These are phyloP conservation scores for Eristalinus sepulchralis DNA, from an alignment of 2,888 invertebrate species.

Conservation along the genomic window DNA sequence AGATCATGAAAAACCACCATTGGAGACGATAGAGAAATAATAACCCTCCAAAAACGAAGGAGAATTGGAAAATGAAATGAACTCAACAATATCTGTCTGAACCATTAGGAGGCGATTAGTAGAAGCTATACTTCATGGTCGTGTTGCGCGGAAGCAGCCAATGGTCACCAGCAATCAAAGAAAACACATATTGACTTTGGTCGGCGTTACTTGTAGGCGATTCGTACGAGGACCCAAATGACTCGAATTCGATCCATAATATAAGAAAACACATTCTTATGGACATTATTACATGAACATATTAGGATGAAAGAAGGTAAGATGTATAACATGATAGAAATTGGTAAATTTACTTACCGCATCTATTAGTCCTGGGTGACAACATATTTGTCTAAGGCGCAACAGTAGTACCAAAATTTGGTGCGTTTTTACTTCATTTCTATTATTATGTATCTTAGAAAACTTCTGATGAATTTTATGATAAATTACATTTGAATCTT, in stretches of 20 bases:
- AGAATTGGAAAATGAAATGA: not conserved
- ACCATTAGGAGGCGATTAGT: not conserved
- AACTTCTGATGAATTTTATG: constrained; percentile 85
- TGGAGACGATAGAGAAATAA: not conserved
- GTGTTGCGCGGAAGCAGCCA: too few species aligned
- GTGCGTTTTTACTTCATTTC: constrained; percentile 84
- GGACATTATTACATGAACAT: too few species aligned
- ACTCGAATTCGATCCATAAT: constrained; percentile 64
- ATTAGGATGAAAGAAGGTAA: too few species aligned
- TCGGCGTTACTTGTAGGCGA: not conserved
- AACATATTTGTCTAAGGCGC: constrained; percentile 93
- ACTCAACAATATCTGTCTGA: not conserved
- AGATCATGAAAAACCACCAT: not conserved
- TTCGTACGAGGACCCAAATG: too few species aligned
- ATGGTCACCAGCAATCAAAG: not conserved
- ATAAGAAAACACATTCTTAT: too few species aligned
- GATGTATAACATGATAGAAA: too few species aligned
- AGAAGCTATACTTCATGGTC: too few species aligned
- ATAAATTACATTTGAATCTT: constrained; percentile 82
- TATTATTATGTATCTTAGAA: constrained; percentile 83
- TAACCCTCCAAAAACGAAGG: not conserved
- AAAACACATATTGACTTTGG: not conserved
- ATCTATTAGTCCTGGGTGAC: constrained; percentile 92
- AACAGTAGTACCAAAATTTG: constrained; percentile 91
- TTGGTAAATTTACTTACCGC: too few species aligned